A percentile compares a stretch with the other conserved stretches of the same genome.
Evolutionary conservation across 2,888 invertebrate species (phyloP).

Genomic region (Nemurella pictetii): DNA sequence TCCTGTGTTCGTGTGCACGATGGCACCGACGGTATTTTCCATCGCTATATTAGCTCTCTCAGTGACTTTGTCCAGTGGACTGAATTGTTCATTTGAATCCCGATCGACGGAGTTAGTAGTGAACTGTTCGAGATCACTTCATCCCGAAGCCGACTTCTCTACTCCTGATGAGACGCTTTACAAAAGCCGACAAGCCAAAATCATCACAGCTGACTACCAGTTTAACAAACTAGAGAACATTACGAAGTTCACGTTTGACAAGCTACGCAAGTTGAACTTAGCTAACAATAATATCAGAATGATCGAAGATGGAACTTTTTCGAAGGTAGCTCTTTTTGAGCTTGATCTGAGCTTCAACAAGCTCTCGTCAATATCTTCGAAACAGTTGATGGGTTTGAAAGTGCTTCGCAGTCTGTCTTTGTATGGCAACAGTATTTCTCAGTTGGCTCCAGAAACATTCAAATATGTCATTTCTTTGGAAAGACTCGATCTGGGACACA

Average conservation of each 20-base stretch:
- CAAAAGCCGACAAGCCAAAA: neutral
- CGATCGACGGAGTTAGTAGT: neutral
- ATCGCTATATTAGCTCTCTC: neutral
- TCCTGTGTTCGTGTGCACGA: neutral
- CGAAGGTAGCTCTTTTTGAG: neutral
- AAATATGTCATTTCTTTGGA: neutral
- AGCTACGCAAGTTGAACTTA: neutral
- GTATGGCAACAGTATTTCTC: neutral
- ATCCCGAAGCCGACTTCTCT: neutral
- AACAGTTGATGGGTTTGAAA: neutral
- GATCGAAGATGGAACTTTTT: neutral
- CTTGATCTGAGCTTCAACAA: neutral
- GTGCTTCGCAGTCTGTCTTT: neutral
- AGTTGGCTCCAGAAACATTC: neutral
- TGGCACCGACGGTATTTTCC: neutral
- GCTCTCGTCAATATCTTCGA: neutral
- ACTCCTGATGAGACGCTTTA: neutral
- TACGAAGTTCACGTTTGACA: neutral
- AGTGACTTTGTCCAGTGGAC: neutral
- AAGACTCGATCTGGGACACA: slow-evolving; percentile 23
- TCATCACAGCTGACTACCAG: neutral
- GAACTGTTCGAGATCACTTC: neutral
- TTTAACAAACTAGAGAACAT: neutral
- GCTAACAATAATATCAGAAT: neutral
- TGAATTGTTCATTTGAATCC: neutral